Evolutionary conservation across 2,888 invertebrate species (phyloP).

Genomic region (Mylabris sibirica): DNA sequence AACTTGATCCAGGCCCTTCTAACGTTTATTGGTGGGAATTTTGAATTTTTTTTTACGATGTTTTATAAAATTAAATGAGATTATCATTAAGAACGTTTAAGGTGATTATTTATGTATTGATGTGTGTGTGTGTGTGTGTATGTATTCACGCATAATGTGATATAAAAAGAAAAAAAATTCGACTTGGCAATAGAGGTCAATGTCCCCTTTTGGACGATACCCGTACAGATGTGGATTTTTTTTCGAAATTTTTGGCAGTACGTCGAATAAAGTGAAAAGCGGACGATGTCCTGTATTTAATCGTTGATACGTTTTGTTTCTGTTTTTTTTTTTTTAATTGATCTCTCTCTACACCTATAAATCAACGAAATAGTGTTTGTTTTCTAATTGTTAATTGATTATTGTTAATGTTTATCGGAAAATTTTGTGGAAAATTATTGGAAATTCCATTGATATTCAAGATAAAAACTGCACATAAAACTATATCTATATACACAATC

Average conservation of each 20-base stretch:
- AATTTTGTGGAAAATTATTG: background rate
- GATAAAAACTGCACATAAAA: constrained; percentile 30
- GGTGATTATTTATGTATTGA: background rate
- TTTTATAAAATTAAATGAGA: background rate
- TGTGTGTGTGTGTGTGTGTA: background rate
- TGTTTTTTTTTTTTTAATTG: too few relatives aligned
- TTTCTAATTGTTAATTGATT: too few relatives aligned
- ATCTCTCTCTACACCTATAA: too few relatives aligned
- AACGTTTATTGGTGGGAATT: background rate
- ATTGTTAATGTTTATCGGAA: background rate
- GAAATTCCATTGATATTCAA: constrained; percentile 46
- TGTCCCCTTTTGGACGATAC: constrained; percentile 11
- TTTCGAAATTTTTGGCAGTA: constrained; percentile 5
- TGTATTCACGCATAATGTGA: background rate
- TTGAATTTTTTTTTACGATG: background rate
- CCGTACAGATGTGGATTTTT: constrained; percentile 2
- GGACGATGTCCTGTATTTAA: background rate
- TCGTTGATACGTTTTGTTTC: background rate
- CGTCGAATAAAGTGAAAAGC: background rate
- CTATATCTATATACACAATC: constrained; percentile 49
- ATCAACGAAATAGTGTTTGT: background rate
- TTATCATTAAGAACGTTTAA: background rate
- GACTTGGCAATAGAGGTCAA: constrained; percentile 12
- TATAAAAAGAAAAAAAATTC: background rate
- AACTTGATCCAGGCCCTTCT: background rate